Percentiles rank a stretch among this genome's conserved stretches.
Evolutionary conservation across 64 coral and sea anemone species (phyloP).

Genomic region (Cladopsammia gracilis): DNA sequence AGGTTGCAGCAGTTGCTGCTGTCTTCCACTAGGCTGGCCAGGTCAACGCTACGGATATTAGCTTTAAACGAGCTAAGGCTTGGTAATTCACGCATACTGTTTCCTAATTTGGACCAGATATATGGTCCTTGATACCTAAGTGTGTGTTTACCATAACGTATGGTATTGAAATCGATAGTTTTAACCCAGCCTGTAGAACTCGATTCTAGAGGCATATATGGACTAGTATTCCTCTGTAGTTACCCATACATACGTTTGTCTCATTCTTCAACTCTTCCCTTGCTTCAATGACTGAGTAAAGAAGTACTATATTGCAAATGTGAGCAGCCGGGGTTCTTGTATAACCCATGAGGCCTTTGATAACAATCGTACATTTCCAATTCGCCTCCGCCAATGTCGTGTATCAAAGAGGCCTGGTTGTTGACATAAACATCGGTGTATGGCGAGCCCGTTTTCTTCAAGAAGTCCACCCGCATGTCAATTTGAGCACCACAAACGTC

Average conservation of each 20-base stretch:
- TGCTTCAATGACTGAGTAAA: neutral
- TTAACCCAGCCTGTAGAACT: neutral
- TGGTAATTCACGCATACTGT: too few species aligned
- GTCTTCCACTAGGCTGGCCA: too few species aligned
- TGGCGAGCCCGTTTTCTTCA: neutral
- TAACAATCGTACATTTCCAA: neutral
- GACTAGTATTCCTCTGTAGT: neutral
- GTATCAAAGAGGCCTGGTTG: slow-evolving; percentile 1
- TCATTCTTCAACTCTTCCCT: neutral
- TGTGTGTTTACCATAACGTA: too few species aligned
- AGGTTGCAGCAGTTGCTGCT: too few species aligned
- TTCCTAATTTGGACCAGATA: too few species aligned
- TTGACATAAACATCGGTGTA: slow-evolving; percentile 27
- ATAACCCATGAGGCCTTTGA: neutral
- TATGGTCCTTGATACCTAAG: too few species aligned
- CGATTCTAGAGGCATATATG: neutral
- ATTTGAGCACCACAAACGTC: slow-evolving; percentile 1
- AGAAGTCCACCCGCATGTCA: neutral
- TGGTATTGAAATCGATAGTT: neutral
- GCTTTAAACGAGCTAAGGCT: too few species aligned
- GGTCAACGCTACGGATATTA: too few species aligned
- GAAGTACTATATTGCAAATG: neutral
- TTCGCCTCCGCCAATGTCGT: neutral
- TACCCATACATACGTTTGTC: neutral
- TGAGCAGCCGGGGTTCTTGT: too few species aligned